A percentile compares a stretch with the other conserved stretches of the same genome.
These are phyloP conservation scores for Tapirus terrestris DNA, from an alignment of 2,113 vertebrate species.

Conservation along the genomic window DNA sequence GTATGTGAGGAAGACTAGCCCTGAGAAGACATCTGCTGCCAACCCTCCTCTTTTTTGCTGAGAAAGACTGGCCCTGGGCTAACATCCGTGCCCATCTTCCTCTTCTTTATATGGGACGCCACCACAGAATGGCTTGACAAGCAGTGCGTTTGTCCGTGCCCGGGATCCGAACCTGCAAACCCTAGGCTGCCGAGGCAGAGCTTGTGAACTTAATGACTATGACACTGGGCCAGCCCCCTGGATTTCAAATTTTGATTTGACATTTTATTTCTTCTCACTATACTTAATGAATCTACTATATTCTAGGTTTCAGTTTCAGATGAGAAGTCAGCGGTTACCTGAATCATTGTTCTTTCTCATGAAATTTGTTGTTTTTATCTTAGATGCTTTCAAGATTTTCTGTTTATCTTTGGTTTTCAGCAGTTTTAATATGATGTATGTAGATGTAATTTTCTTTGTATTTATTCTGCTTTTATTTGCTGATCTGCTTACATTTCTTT, in stretches of 20 bases:
- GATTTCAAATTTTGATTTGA: background rate
- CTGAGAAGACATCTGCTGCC: too few species aligned
- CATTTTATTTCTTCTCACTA: background rate
- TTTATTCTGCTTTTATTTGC: background rate
- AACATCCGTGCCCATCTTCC: too few species aligned
- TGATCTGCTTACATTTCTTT: background rate
- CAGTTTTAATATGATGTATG: background rate
- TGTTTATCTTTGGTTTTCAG: background rate
- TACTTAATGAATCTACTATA: background rate
- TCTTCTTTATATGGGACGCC: too few species aligned
- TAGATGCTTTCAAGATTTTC: background rate
- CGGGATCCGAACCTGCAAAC: too few species aligned
- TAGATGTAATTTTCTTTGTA: background rate
- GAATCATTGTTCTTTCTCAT: background rate
- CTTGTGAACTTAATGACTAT: too few species aligned
- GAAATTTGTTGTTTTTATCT: background rate
- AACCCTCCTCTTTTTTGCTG: too few species aligned
- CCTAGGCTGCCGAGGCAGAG: too few species aligned
- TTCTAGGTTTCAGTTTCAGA: background rate
- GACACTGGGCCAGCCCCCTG: background rate
- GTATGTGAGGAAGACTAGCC: too few species aligned
- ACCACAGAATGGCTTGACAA: too few species aligned
- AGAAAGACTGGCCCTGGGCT: too few species aligned
- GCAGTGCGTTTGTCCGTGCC: too few species aligned
- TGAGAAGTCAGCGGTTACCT: background rate